phyloP scores from a whole-genome alignment of 1,140 invertebrate genomes.

The Brachionus manjavacas region DNA sequence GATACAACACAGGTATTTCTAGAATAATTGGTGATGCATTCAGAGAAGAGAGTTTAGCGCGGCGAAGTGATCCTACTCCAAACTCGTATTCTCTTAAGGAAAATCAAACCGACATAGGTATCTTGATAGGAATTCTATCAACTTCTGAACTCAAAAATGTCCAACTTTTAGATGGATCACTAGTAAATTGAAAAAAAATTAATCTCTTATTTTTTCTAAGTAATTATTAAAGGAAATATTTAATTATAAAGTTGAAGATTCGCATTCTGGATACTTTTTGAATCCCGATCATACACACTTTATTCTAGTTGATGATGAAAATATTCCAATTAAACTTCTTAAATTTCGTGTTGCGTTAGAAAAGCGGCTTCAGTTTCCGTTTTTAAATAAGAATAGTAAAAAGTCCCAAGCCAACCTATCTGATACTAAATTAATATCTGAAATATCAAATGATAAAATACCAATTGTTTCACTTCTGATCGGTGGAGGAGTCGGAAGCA shows the following conservation, averaged over 20 bases:
- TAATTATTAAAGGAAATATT: background rate
- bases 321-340: background rate
- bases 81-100: background rate
- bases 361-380: background rate
- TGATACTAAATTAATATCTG: background rate
- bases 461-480: constrained; percentile 19
- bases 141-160: constrained; percentile 16
- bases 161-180: background rate
- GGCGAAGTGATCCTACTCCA: background rate
- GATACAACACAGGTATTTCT: constrained; percentile 3
- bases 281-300: constrained; percentile 36
- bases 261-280: background rate
- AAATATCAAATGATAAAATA: background rate
- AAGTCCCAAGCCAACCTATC: background rate
- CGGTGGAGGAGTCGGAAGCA: background rate
- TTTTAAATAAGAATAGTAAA: background rate
- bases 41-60: background rate
- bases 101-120: background rate
- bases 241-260: background rate
- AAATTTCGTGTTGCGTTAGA: background rate
- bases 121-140: constrained; percentile 11
- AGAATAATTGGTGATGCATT: constrained; percentile 34
- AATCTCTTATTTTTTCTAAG: no score
- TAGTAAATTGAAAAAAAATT: background rate
- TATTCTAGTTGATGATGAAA: constrained; percentile 16